phyloP scores from a whole-genome alignment of 2,888 invertebrate genomes.

The Gasteruption jaculator region DNA sequence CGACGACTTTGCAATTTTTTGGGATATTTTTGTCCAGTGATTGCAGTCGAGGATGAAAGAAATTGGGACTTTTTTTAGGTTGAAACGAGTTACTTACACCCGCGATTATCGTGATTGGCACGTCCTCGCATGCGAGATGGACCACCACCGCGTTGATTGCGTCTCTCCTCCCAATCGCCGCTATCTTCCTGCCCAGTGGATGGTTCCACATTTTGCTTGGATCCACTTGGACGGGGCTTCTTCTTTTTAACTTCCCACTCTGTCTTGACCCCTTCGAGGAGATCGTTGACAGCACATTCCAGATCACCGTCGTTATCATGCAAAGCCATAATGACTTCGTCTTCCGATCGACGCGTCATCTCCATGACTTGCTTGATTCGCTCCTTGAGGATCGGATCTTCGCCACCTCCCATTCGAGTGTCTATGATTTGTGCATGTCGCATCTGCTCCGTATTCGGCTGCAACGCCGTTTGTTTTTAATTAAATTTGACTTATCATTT shows the following conservation, averaged over 20 bases:
- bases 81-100: constrained; percentile 49
- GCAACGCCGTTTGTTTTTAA: constrained; percentile 31
- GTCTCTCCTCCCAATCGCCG: constrained; percentile 52
- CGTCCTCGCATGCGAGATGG: constrained; percentile 53
- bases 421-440: constrained; percentile 80
- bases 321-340: constrained; percentile 87
- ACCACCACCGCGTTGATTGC: constrained; percentile 44
- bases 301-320: constrained; percentile 91
- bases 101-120: constrained; percentile 55
- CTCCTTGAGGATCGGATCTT: constrained; percentile 60
- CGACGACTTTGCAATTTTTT: too few relatives aligned
- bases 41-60: too few relatives aligned
- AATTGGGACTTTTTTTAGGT: too few relatives aligned
- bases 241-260: constrained; percentile 91
- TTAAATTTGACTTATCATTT: background rate
- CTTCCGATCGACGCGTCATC: constrained; percentile 83
- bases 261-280: constrained; percentile 73
- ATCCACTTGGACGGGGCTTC: constrained; percentile 66
- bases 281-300: constrained; percentile 75
- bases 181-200: constrained; percentile 53
- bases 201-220: constrained; percentile 45
- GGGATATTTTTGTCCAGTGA: too few relatives aligned
- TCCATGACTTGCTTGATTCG: constrained; percentile 84
- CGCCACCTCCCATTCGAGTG: constrained; percentile 61
- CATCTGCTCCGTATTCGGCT: constrained; percentile 82